Evolutionary conservation across 2,888 invertebrate species (phyloP).

Genomic region (Apamea monoglypha): DNA sequence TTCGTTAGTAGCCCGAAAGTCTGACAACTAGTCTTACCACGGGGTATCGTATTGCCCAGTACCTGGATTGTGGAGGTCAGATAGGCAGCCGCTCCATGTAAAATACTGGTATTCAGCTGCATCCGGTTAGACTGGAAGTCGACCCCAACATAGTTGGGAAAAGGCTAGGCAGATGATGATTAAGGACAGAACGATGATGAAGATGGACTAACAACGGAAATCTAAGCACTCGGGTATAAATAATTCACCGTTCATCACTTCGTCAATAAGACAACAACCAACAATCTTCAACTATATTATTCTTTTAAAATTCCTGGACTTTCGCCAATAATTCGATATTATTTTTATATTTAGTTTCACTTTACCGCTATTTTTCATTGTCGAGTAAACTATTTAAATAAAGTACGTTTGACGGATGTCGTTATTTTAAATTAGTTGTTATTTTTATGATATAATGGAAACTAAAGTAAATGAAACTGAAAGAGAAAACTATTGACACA

Average conservation of each 20-base stretch:
- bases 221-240: background rate
- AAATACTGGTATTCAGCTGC: no score
- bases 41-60: no score
- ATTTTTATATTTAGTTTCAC: conserved; percentile 22
- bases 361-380: conserved; percentile 17
- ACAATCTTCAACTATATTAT: conserved; percentile 13
- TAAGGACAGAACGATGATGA: no score
- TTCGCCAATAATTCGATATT: conserved; percentile 34
- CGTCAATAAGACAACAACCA: background rate
- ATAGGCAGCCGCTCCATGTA: no score
- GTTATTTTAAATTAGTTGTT: background rate
- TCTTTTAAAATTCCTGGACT: conserved; percentile 41
- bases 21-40: no score
- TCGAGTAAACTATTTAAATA: conserved; percentile 11
- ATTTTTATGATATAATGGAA: conserved; percentile 7
- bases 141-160: no score
- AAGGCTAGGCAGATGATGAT: no score
- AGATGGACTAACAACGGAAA: no score
- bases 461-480: background rate
- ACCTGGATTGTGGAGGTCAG: no score
- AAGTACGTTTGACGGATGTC: conserved; percentile 1
- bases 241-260: background rate
- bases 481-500: background rate
- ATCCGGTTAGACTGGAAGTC: no score
- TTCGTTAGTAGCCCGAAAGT: no score